These are phyloP conservation scores for Gephyroberyx darwinii DNA, from an alignment of 2,797 vertebrate species.

Conservation along the genomic window DNA sequence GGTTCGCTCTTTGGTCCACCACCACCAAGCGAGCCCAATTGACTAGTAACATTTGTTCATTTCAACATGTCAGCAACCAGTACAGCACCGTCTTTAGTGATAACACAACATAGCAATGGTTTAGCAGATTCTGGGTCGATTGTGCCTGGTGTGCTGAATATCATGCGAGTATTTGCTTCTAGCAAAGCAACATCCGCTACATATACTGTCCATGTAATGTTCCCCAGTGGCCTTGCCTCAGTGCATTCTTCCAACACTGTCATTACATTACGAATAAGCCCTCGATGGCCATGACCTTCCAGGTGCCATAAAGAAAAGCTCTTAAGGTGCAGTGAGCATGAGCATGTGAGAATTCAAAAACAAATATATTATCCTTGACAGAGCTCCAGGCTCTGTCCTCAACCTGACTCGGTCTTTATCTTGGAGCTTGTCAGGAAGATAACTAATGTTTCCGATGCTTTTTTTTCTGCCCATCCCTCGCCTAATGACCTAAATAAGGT, in stretches of 20 bases:
- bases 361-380: constrained; percentile 37
- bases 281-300: constrained; percentile 32
- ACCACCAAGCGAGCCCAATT: neutral
- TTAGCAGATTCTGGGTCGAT: constrained; percentile 15
- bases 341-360: constrained; percentile 10
- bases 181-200: constrained; percentile 14
- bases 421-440: no score
- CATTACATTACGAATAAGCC: neutral
- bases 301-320: constrained; percentile 43
- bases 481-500: no score
- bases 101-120: neutral
- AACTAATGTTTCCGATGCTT: no score
- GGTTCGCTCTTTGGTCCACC: constrained; percentile 1
- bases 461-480: no score
- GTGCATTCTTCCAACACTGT: constrained; percentile 11
- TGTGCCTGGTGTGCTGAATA: no score
- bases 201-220: neutral
- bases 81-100: neutral
- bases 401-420: no score
- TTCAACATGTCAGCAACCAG: neutral
- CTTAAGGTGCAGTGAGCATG: constrained; percentile 11
- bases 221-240: constrained; percentile 30
- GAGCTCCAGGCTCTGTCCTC: neutral
- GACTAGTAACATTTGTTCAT: neutral
- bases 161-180: no score